Percentiles rank a stretch among this genome's conserved stretches.
These are phyloP conservation scores for Emydocephalus ijimae DNA, from an alignment of 2,113 vertebrate species.

Conservation along the genomic window DNA sequence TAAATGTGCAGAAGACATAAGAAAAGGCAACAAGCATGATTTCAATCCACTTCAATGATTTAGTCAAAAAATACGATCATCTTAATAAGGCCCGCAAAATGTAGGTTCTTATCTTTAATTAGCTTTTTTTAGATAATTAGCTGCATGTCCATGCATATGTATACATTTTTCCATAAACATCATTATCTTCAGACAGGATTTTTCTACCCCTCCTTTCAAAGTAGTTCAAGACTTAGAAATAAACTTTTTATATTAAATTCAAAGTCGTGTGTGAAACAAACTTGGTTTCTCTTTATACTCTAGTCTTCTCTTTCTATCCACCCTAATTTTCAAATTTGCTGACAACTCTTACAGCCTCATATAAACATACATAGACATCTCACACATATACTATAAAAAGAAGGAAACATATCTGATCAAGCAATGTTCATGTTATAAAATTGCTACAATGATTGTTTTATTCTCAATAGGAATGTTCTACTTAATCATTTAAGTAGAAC, in stretches of 20 bases:
- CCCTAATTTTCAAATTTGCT: background rate
- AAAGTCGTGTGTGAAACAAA: background rate
- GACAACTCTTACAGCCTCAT: background rate
- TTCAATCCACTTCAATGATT: too few relatives aligned
- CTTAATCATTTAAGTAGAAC: background rate
- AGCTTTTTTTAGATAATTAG: background rate
- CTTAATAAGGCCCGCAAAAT: background rate
- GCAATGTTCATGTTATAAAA: conserved; percentile 1
- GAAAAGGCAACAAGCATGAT: background rate
- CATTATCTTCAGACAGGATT: background rate
- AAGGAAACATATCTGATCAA: background rate
- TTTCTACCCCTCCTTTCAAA: background rate
- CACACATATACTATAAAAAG: background rate
- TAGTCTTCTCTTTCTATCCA: background rate
- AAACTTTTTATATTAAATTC: background rate
- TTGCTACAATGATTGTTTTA: background rate
- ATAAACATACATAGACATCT: background rate
- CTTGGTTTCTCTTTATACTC: background rate
- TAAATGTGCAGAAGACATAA: background rate
- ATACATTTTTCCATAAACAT: background rate
- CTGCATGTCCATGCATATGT: background rate
- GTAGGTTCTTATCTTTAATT: background rate
- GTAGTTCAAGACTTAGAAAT: background rate
- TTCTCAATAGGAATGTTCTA: background rate
- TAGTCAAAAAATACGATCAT: background rate